Percentiles rank a stretch among this genome's conserved stretches.
Evolutionary conservation across 2,797 vertebrate species (phyloP).

Genomic region (Typhlichthys subterraneus): DNA sequence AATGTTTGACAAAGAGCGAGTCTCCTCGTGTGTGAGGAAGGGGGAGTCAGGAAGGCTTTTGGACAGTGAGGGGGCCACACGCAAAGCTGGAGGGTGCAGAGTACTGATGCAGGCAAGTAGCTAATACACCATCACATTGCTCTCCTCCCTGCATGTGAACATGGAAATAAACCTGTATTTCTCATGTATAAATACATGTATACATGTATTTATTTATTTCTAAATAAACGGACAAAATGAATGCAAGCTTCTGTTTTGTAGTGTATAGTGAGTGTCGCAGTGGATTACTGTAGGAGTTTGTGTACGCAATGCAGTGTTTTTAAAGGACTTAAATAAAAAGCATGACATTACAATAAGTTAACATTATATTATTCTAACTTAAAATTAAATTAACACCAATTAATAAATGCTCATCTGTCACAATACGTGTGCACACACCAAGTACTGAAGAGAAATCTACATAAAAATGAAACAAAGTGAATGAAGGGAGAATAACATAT

Average conservation of each 20-base stretch:
- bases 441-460: too few species aligned
- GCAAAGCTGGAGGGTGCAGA: constrained; percentile 49
- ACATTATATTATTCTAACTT: not conserved
- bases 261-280: constrained; percentile 2
- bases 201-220: constrained; percentile 1
- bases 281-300: too few species aligned
- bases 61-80: constrained; percentile 63
- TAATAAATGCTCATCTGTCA: too few species aligned
- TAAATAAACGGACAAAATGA: not conserved
- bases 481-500: too few species aligned
- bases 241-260: not conserved
- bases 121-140: constrained; percentile 57
- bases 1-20: constrained; percentile 74
- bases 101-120: constrained; percentile 49
- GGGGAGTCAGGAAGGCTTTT: constrained; percentile 58
- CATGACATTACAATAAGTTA: too few species aligned
- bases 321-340: too few species aligned
- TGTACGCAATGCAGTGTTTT: too few species aligned
- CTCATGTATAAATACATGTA: constrained; percentile 2
- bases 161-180: constrained; percentile 63
- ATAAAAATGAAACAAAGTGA: too few species aligned
- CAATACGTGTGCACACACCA: too few species aligned
- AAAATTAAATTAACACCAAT: not conserved
- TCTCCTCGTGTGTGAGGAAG: constrained; percentile 60
- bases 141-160: constrained; percentile 37